Percentiles rank a stretch among this genome's conserved stretches.
Evolutionary conservation across 2,113 vertebrate species (phyloP).

Genomic region (Monarcha castaneiventris): DNA sequence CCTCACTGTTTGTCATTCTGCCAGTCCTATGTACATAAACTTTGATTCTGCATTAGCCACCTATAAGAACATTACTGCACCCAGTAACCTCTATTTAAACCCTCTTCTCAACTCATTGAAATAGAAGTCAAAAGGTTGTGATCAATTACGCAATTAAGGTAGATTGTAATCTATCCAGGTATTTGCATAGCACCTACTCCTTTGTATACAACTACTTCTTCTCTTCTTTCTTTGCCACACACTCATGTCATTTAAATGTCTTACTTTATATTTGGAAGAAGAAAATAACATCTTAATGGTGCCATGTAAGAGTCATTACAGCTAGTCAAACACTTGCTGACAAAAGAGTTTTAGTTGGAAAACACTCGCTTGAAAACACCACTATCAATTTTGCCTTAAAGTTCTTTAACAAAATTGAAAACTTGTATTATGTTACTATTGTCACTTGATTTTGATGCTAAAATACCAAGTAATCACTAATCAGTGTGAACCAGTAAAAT

Average conservation of each 20-base stretch:
- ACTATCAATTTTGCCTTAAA: neutral
- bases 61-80: neutral
- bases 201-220: neutral
- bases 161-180: slow-evolving; percentile 39
- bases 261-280: neutral
- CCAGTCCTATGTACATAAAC: neutral
- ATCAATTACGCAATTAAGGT: slow-evolving; percentile 25
- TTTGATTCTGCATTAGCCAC: neutral
- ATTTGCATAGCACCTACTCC: slow-evolving; percentile 12
- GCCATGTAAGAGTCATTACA: neutral
- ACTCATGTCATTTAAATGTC: neutral
- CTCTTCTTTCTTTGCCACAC: neutral
- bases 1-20: neutral
- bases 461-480: neutral
- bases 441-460: neutral
- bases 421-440: neutral
- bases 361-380: neutral
- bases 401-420: neutral
- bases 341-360: neutral
- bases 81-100: slow-evolving; percentile 6
- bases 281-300: neutral
- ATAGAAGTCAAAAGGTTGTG: slow-evolving; percentile 22
- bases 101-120: neutral
- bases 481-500: neutral
- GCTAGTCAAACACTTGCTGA: neutral